Evolutionary conservation across 2,888 invertebrate species (phyloP), one percentile per base, ranked within the genome.

Genomic region (Anarsia innoxiella): DNA sequence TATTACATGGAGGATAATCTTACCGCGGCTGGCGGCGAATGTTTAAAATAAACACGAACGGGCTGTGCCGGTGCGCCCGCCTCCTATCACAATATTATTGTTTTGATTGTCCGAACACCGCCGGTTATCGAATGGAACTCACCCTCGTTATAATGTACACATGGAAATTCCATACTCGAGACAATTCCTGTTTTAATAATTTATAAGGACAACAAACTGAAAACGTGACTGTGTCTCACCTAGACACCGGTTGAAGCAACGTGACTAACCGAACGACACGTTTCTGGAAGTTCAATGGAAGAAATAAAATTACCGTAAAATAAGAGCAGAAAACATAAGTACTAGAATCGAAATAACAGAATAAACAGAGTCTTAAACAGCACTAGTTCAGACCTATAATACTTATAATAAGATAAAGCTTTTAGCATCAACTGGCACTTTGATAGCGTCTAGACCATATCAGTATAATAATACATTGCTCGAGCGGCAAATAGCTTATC

Each of bases 1-100:
- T 54, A 57, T 69, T 73, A 72, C 66, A 65, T 51, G 59, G 62
- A 66, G 66, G 66, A 67, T 70, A 65, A 70, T 76, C 67, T 71
- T 59, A 48, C 59, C 48, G 51, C 47, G 55, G 54, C 59, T 56
- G 61, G 50, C 66, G 57, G 59, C 50, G 59, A 66, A 67, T 73
- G 72, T 79, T 77, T 74, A 74, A 75, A 77, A 68, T 75, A 79
- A 79, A 83, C 79, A 79, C 44, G 42, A 53, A 52, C 53, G 49
- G 48, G 51, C 56, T 46, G 51, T 58, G 49, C 61, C 53, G 60
- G n/a, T n/a, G n/a, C n/a, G n/a, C n/a, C n/a, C n/a, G n/a, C n/a
- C 55, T 66, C 71, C 80, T 80, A 78, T 74, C 79, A 82, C 63
- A 83, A 83, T 75, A 79, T 61, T 57, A 67, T 72, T 82, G 78